phyloP scores from a whole-genome alignment of 2,797 vertebrate species.

The Gephyroberyx darwinii region DNA sequence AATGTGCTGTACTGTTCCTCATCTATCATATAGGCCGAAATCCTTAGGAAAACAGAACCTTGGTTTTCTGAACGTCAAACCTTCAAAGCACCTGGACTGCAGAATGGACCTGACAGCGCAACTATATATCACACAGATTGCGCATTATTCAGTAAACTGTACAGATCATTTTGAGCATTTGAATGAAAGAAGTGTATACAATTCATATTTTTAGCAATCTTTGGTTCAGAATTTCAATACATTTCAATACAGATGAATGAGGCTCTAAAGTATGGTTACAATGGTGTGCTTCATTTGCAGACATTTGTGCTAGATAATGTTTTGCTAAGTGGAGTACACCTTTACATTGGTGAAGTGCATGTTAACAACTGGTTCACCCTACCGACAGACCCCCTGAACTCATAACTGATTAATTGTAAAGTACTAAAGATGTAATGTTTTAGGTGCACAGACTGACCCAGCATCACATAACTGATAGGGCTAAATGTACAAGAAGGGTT shows the following conservation, averaged over 20 bases:
- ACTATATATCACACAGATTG: not conserved
- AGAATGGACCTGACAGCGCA: not conserved
- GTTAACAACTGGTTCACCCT: not conserved
- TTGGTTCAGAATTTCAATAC: not conserved
- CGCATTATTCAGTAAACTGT: not conserved
- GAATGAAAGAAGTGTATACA: not conserved
- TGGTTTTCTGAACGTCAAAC: not conserved
- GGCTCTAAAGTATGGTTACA: not conserved
- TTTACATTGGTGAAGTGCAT: not conserved
- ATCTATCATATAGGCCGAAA: not conserved
- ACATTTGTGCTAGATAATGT: not conserved
- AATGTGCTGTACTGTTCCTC: not conserved
- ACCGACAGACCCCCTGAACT: not conserved
- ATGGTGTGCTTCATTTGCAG: too few species aligned
- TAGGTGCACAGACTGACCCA: constrained; percentile 43
- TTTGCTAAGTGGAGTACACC: not conserved
- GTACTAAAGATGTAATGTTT: constrained; percentile 39
- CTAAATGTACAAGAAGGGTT: constrained; percentile 59
- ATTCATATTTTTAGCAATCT: not conserved
- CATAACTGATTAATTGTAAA: constrained; percentile 31
- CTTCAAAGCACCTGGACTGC: not conserved
- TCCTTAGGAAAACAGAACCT: not conserved
- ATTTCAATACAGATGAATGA: not conserved
- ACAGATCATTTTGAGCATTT: not conserved
- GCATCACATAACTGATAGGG: constrained; percentile 64